Evolutionary conservation across 2,888 invertebrate genomes (phyloP), one percentile per base, ranked within the genome.

Genomic region (Drosophila colorata): DNA sequence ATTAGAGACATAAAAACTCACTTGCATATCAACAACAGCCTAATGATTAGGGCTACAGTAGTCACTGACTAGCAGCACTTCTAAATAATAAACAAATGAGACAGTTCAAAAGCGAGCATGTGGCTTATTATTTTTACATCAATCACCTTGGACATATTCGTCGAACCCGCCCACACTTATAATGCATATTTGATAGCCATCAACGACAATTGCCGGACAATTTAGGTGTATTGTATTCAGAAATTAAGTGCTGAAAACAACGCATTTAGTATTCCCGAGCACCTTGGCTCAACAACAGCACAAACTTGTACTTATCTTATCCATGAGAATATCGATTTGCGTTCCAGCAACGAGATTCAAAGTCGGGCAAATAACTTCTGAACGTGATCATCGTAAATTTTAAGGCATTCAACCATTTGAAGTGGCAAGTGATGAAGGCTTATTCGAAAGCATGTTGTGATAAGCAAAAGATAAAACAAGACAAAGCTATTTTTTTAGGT

Each of bases 121-220:
- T 11, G 9, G 43, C 23, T 48, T 43, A 87, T 83, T 87, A 78
- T 58, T 51, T 51, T 25, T 23, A 31, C 77, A 81, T 87, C 53
- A 87, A 77, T 83, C 74, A 67, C 28, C 16, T 9, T 28, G 58
- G 57, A 38, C 53, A 46, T 44, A 16, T 16, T 41, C n/a, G 11
- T n/a, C 4, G 18, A 31, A 20, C 6, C 4, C n/a, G 7, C 9
- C 8, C 16, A 14, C n/a, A 14, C 20, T 61, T 67, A 52, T 73
- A 28, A 52, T 31, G 40, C 20, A 37, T 20, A 44, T 66, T 69
- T 67, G 61, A 69, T 74, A 53, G 37, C 41, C 59, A 23, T 14
- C 28, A 11, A n/a, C 25, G 20, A 41, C 73, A 61, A 51, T 38
- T 57, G 16, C 31, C 65, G 61, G 53, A 44, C 40, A 49, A 33